Base-by-base conservation (phyloP, 2,888 invertebrate genomes). In the Scaptomyza tumidula region DNA sequence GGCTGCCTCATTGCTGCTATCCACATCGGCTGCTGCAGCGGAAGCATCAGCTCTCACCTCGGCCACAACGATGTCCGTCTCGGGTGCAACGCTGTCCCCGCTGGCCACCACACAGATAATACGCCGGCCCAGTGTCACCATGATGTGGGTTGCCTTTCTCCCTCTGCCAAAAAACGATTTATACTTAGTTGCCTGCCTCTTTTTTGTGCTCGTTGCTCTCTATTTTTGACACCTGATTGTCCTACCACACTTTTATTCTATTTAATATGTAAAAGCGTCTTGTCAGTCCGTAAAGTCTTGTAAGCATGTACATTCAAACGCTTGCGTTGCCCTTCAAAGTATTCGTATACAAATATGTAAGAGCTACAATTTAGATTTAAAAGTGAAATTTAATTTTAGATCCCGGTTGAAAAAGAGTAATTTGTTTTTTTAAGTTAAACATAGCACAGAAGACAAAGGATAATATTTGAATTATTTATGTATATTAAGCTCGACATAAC, bases 91-190 rank as follows among this genome's bases (percentile, higher is more conserved):
- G 50, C 87, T 92, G 41, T 91, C 92, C 56, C 92, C 92, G 60
- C 86, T 92, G 77, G 89, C 91, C 68, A 90, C 92, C 63, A 90
- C 92, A 60, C 91, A 92, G 85, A 89, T 91, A 59, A 91, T 92
- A 72, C 90, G 92, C 74, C 90, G 92, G 76, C 92, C 92, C 81
- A 92, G 92, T 90, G 87, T 92, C 86, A 92, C 91, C 86, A 91
- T 92, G 92, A 92, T 92, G 92, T 92, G 92, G 90, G 92, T 92
- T 75, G 49, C 14, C 45, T 52, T 61, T n/a, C 41, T n/a, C 66
- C 65, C 46, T 63, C 44, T 60, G 14, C 19, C 52, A n/a, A 66
- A 45, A 14, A 66, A 48, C 27, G 64, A 72, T 75, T 60, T 68
- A 48, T 63, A 57, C 44, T 70, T 71, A 71, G 56, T 59, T 66